Evolutionary conservation across 2,113 vertebrate species (phyloP).

Genomic region (Miniopterus natalensis): DNA sequence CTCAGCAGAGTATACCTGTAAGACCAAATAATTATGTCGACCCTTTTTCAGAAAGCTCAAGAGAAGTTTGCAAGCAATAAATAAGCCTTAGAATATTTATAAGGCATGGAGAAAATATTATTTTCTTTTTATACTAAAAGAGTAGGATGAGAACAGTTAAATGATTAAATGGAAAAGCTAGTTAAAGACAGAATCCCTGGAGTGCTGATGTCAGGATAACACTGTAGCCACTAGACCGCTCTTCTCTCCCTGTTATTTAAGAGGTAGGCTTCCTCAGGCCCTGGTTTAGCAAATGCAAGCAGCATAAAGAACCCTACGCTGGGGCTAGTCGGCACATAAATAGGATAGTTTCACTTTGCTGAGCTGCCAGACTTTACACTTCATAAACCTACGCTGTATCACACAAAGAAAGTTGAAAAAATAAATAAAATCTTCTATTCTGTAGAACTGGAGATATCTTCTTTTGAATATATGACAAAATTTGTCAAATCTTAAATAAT

Average conservation of each 20-base stretch:
- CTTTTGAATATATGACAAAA: neutral
- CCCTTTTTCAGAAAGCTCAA: conserved; percentile 11
- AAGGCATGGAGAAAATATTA: neutral
- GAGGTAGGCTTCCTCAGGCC: neutral
- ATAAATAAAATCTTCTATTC: neutral
- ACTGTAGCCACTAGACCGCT: neutral
- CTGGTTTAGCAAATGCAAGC: conserved; percentile 30
- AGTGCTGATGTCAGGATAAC: neutral
- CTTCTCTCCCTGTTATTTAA: neutral
- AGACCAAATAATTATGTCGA: conserved; percentile 46
- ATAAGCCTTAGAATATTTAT: conserved; percentile 42
- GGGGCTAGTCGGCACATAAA: conserved; percentile 71
- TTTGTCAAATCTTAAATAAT: neutral
- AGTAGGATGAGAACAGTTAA: neutral
- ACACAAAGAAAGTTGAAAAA: conserved; percentile 52
- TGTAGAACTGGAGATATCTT: neutral
- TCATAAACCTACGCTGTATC: conserved; percentile 75
- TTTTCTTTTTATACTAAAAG: conserved; percentile 39
- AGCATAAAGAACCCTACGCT: neutral
- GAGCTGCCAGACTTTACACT: conserved; percentile 72
- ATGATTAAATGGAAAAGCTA: neutral
- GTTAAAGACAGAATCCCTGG: neutral
- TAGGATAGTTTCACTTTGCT: conserved; percentile 61
- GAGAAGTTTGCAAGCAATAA: conserved; percentile 48
- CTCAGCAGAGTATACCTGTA: neutral